These are phyloP conservation scores for Strigamia transsilvanica DNA, from an alignment of 2,888 invertebrate species.

Conservation along the genomic window DNA sequence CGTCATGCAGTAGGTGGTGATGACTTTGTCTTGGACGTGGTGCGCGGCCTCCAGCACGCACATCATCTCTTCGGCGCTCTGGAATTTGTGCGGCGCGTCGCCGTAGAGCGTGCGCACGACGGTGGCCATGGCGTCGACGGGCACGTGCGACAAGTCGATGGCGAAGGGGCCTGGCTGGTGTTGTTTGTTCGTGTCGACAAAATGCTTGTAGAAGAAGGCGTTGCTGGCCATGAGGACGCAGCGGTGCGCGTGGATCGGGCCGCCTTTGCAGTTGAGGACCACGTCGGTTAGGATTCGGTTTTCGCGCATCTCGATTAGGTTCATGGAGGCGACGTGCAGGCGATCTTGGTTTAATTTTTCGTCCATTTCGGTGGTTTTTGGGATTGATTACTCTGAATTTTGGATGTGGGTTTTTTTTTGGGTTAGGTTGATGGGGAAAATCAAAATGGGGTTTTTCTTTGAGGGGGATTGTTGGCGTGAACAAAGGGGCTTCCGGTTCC, in stretches of 20 bases:
- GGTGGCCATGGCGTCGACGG: neutral
- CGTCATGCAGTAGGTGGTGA: neutral
- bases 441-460: no score
- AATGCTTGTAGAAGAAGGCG: conserved; percentile 6
- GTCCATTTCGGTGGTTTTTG: neutral
- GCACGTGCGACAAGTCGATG: neutral
- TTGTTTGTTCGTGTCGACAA: neutral
- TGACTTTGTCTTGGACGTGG: neutral
- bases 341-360: conserved; percentile 27
- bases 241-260: neutral
- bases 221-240: conserved; percentile 14
- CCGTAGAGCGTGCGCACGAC: conserved; percentile 7
- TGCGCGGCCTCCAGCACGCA: neutral
- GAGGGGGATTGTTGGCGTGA: no score
- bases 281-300: conserved; percentile 9
- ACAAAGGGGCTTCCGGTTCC: no score
- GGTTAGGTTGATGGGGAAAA: no score
- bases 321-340: neutral
- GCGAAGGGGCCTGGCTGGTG: neutral
- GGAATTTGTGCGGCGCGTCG: neutral
- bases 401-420: no score
- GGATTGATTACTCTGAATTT: no score
- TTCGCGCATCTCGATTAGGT: conserved; percentile 11
- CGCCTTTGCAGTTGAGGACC: neutral
- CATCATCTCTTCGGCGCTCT: conserved; percentile 12